A percentile compares a stretch with the other conserved stretches of the same genome.
Conservation (phyloP, 2,113 vertebrate species). For the Percina caprodes region DNA sequence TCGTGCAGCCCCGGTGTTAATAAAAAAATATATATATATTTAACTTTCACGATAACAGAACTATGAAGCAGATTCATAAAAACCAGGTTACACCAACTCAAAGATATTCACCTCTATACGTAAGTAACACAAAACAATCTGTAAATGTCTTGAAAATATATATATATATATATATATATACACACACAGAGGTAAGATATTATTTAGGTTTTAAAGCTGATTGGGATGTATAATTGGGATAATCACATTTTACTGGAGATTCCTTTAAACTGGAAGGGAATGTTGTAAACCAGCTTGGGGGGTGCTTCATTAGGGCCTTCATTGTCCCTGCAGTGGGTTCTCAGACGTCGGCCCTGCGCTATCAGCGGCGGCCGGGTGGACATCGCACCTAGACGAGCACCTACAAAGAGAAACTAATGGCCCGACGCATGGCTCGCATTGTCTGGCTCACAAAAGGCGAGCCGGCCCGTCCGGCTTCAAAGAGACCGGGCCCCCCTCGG, state of each 20-base stretch:
- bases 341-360: background rate
- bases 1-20: too few species aligned
- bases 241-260: slow-evolving; percentile 23
- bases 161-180: too few species aligned
- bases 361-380: slow-evolving; percentile 48
- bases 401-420: slow-evolving; percentile 79
- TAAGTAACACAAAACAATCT: too few species aligned
- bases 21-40: too few species aligned
- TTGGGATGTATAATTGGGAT: slow-evolving; percentile 12
- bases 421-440: slow-evolving; percentile 69
- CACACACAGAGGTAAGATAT: too few species aligned
- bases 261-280: slow-evolving; percentile 11
- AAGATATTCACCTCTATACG: too few species aligned
- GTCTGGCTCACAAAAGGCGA: slow-evolving; percentile 78
- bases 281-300: slow-evolving; percentile 11
- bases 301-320: background rate
- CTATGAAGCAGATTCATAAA: too few species aligned
- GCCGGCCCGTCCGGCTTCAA: slow-evolving; percentile 68
- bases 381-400: slow-evolving; percentile 73
- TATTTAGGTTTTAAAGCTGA: slow-evolving; percentile 2
- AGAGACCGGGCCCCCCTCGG: slow-evolving; percentile 37
- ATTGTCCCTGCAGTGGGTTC: slow-evolving; percentile 33
- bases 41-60: too few species aligned
- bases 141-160: too few species aligned
- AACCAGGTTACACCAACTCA: too few species aligned